A percentile compares a stretch with the other conserved stretches of the same genome.
Evolutionary conservation across 2,888 invertebrate species (phyloP).

Genomic region (Eilema depressum): DNA sequence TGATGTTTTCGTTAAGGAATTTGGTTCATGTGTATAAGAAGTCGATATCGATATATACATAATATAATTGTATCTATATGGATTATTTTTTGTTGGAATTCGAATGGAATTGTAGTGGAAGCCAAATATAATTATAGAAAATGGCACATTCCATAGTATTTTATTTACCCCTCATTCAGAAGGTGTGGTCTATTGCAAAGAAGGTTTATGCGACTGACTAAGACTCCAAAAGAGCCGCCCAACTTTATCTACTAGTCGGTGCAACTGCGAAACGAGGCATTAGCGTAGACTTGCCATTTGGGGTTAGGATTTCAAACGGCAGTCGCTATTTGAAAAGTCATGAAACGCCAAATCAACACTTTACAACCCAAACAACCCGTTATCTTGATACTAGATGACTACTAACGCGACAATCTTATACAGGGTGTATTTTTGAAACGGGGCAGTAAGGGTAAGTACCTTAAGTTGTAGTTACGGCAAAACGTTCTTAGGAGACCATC

Average conservation of each 20-base stretch:
- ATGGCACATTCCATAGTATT: background rate
- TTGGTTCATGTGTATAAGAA: background rate
- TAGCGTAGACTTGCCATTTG: background rate
- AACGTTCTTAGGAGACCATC: too few species aligned
- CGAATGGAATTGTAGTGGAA: background rate
- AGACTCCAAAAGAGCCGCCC: too few species aligned
- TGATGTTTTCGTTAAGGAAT: background rate
- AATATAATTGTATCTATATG: background rate
- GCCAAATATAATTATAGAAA: background rate
- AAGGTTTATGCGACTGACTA: too few species aligned
- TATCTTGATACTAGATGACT: too few species aligned
- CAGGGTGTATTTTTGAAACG: too few species aligned
- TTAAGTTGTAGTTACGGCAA: too few species aligned
- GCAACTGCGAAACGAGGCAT: background rate
- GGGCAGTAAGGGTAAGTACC: too few species aligned
- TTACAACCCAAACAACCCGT: too few species aligned
- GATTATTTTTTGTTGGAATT: background rate
- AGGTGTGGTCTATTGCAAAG: too few species aligned
- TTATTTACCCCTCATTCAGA: too few species aligned
- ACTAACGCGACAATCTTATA: too few species aligned
- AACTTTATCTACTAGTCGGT: too few species aligned
- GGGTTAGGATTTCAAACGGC: background rate
- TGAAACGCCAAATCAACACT: background rate
- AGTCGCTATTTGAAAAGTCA: background rate
- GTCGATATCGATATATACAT: slow-evolving; percentile 4